Conservation (phyloP, 2,888 invertebrate genomes). For the Polietes domitor region DNA sequence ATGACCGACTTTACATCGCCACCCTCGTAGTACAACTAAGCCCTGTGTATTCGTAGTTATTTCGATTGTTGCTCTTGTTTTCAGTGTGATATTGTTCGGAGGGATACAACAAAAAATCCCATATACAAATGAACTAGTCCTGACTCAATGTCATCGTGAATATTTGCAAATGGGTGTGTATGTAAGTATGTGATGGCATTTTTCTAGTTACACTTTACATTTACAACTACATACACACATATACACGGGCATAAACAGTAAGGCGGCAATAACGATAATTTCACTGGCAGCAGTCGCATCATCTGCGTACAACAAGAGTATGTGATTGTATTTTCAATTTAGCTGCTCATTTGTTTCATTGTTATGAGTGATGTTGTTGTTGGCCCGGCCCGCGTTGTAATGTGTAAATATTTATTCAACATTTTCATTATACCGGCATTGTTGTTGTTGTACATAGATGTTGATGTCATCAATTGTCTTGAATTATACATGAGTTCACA, state of each 20-base stretch:
- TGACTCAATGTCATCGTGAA: neutral
- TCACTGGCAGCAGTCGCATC: neutral
- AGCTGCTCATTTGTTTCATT: conserved; percentile 17
- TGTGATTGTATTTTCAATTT: conserved; percentile 38
- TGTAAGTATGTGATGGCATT: neutral
- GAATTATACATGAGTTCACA: neutral
- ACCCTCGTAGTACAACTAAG: neutral
- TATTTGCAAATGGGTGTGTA: neutral
- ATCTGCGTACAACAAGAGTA: neutral
- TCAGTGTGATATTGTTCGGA: neutral
- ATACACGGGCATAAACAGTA: neutral
- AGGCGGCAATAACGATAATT: neutral
- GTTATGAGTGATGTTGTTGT: conserved; percentile 7
- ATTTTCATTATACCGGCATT: neutral
- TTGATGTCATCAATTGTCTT: conserved; percentile 15
- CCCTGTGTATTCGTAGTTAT: neutral
- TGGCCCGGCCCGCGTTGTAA: neutral
- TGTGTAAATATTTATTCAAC: conserved; percentile 2
- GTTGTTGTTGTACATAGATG: neutral
- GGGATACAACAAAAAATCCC: neutral
- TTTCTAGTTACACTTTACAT: conserved; percentile 6
- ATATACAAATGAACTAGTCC: neutral
- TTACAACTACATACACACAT: neutral
- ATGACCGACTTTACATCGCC: neutral
- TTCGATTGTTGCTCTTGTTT: neutral